Base-by-base conservation (phyloP, 2,113 vertebrate genomes). In the Passer montanus region DNA sequence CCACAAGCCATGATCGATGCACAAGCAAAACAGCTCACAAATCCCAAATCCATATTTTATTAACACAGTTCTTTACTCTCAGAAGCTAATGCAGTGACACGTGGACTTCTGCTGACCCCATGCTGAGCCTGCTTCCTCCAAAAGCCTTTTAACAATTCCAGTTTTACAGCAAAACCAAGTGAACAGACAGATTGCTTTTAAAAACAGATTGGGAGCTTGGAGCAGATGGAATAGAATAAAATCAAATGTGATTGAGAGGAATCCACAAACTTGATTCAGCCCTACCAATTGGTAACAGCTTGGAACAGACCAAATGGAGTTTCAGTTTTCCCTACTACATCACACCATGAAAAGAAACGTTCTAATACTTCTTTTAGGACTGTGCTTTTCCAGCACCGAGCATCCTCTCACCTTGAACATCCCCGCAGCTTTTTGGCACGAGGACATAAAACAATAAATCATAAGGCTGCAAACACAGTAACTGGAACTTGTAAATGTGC, bases 211-310 rank as follows among this genome's bases (percentile, higher is more conserved):
- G 84, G 64, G 74, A 92, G 66, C 59, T 78, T 60, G 68, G 72
- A 87, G 74, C 90, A 94, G 89, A 82, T 70, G 77, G 69, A 87
- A 77, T 21, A 78, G 4, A 78, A 87, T 66, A 76, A 86, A 95
- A 95, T 82, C 20, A 41, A 77, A 90, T 37, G 63, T 56, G 70
- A 58, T 66, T 59, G 55, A 52, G 35, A 88, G 35, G 59, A 83
- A 88, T 39, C 50, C 46, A 53, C 53, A 46, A 64, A 67, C 68
- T 77, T 78, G 68, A 67, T 39, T 89, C 52, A 76, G 46, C 28
- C 68, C 35, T 37, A 60, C 41, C 58, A 52, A 83, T 8, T 53
- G 59, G 64, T 26, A 24, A 30, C 50, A 55, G 59, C 63, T 81
- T 64, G 44, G 41, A 74, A 27, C 39, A 91, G 41, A 60, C 5